A percentile compares a stretch with the other conserved stretches of the same genome.
These are phyloP conservation scores for Percopsis transmontana DNA, from an alignment of 2,113 vertebrate genomes.

Conservation along the genomic window DNA sequence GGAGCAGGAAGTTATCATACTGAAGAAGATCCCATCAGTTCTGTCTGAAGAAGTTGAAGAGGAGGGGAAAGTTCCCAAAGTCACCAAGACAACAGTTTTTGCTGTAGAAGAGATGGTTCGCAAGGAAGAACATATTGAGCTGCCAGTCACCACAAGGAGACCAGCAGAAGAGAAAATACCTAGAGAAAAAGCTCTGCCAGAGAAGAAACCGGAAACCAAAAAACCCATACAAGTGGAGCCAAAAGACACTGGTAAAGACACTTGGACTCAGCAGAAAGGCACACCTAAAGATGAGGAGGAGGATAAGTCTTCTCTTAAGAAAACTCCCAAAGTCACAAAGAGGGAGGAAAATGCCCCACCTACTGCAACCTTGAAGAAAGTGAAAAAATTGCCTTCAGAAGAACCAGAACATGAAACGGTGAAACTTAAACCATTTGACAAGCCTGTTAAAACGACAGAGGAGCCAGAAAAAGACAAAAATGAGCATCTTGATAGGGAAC, in stretches of 20 bases:
- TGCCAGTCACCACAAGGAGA: slow-evolving; percentile 52
- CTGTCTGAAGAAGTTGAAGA: slow-evolving; percentile 61
- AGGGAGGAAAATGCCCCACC: slow-evolving; percentile 54
- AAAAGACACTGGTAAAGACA: slow-evolving; percentile 47
- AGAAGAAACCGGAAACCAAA: slow-evolving; percentile 53
- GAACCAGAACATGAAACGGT: slow-evolving; percentile 69
- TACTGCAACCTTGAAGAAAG: slow-evolving; percentile 62
- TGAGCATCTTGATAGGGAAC: slow-evolving; percentile 71
- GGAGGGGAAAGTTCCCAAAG: slow-evolving; percentile 61
- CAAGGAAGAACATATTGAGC: slow-evolving; percentile 68
- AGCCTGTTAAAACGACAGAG: slow-evolving; percentile 55
- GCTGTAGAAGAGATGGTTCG: slow-evolving; percentile 53
- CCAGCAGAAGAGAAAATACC: slow-evolving; percentile 52
- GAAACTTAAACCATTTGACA: slow-evolving; percentile 78
- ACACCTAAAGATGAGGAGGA: slow-evolving; percentile 54
- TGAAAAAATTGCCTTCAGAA: slow-evolving; percentile 69
- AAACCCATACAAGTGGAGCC: slow-evolving; percentile 42
- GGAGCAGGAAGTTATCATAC: slow-evolving; percentile 69
- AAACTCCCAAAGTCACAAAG: slow-evolving; percentile 55
- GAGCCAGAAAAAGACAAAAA: slow-evolving; percentile 75
- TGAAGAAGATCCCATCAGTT: slow-evolving; percentile 74
- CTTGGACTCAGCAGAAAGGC: slow-evolving; percentile 57
- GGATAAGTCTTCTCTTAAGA: slow-evolving; percentile 61
- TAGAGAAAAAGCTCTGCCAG: slow-evolving; percentile 44
- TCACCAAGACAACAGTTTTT: slow-evolving; percentile 49